Conservation (phyloP, 2,113 vertebrate genomes). For the Pao palembangensis region DNA sequence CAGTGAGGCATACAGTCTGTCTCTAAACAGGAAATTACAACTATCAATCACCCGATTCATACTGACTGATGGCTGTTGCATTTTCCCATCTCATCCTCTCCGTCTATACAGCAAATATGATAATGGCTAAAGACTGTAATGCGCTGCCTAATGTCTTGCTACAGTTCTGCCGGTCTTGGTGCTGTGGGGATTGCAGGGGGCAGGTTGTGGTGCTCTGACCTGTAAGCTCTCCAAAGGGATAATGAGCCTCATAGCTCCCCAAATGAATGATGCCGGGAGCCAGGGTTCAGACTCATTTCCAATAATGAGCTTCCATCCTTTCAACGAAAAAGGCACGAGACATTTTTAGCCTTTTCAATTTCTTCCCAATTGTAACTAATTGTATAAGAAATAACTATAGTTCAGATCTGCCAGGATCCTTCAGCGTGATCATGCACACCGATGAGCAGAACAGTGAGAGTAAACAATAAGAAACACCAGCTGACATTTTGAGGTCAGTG, state of each 20-base stretch:
- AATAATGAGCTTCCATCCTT: constrained; percentile 64
- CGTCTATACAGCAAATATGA: constrained; percentile 38
- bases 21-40: constrained; percentile 32
- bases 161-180: constrained; percentile 46
- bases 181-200: constrained; percentile 54
- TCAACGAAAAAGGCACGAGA: constrained; percentile 43
- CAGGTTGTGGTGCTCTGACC: constrained; percentile 63
- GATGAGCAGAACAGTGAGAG: constrained; percentile 37
- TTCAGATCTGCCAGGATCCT: constrained; percentile 58
- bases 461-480: constrained; percentile 68
- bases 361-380: constrained; percentile 13
- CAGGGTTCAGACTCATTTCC: constrained; percentile 53
- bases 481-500: constrained; percentile 77
- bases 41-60: constrained; percentile 53
- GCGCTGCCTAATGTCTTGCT: constrained; percentile 37
- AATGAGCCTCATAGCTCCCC: constrained; percentile 69
- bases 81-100: constrained; percentile 34
- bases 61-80: constrained; percentile 42
- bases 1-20: constrained; percentile 1
- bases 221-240: constrained; percentile 65
- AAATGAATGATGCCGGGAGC: constrained; percentile 60
- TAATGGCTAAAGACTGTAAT: constrained; percentile 28
- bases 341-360: constrained; percentile 46
- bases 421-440: constrained; percentile 47
- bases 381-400: constrained; percentile 44